phyloP scores from a whole-genome alignment of 2,113 vertebrate genomes.

The Pterocles burchelli region DNA sequence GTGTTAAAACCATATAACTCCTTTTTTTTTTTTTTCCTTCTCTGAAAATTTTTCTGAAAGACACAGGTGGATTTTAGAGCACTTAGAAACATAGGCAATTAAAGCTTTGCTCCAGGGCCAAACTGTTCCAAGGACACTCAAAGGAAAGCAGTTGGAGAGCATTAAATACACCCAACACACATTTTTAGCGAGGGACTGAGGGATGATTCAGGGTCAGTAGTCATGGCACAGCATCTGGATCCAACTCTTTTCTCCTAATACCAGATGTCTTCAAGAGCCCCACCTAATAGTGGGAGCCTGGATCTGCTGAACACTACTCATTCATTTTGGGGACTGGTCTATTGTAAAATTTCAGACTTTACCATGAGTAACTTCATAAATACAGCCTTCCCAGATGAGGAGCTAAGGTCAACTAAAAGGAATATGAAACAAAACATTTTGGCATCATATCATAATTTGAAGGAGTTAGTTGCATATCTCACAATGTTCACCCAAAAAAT shows the following conservation, averaged over 20 bases:
- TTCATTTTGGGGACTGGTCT: not conserved
- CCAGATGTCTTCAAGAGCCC: not conserved
- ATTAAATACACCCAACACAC: not conserved
- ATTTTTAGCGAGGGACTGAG: not conserved
- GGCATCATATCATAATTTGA: not conserved
- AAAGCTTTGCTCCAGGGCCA: conserved; percentile 18
- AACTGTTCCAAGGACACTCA: not conserved
- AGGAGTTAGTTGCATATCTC: not conserved
- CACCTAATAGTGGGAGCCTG: not conserved
- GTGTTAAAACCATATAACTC: conserved; percentile 8
- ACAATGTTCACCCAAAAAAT: not conserved
- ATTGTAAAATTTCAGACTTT: not conserved
- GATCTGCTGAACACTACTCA: not conserved
- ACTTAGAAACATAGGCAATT: conserved; percentile 32
- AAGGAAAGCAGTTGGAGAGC: not conserved
- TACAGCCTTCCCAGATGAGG: not conserved
- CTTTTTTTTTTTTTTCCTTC: not conserved
- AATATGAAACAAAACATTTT: not conserved
- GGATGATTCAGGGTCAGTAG: not conserved
- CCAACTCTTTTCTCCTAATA: not conserved
- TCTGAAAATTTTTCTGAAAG: conserved; percentile 3
- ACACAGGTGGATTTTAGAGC: conserved; percentile 32
- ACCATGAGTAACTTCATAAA: not conserved
- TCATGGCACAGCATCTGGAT: not conserved
- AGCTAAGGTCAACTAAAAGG: not conserved